Percentiles rank a stretch among this genome's conserved stretches.
Evolutionary conservation across 2,113 vertebrate genomes (phyloP).

Genomic region (human (Homo sapiens)): GRCh38 chr7:65908001-65908500

Average conservation of each 20-base stretch:
- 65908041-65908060: not conserved
- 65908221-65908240: not conserved
- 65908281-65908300: not conserved
- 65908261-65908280: not conserved
- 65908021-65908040: not conserved
- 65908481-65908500: not conserved
- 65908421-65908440: not conserved
- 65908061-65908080: not conserved
- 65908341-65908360: not conserved
- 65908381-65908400: not conserved
- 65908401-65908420: not conserved
- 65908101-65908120: not conserved
- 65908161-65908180: not conserved
- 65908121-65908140: not conserved
- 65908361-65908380: not conserved
- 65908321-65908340: not conserved
- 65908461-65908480: not conserved
- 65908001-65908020: not conserved
- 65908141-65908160: not conserved
- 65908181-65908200: not conserved
- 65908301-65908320: not conserved
- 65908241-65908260: not conserved
- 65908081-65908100: not conserved
- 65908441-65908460: not conserved
- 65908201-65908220: not conserved